phyloP scores from a whole-genome alignment of 2,113 vertebrate species.

The Oncorhynchus masou region DNA sequence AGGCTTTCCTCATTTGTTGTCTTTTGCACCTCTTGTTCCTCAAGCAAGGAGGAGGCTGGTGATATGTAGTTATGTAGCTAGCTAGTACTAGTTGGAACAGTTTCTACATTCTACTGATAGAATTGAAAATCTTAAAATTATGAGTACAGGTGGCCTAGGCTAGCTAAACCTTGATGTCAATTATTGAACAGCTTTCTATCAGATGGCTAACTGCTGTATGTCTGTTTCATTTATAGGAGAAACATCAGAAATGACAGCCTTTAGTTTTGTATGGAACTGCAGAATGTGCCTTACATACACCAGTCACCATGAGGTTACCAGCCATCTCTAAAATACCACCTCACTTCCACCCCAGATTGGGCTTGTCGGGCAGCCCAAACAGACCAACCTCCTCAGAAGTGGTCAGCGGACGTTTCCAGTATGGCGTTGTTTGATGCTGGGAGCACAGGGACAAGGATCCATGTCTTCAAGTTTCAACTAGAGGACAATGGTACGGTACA shows the following conservation, averaged over 20 bases:
- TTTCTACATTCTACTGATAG: not conserved
- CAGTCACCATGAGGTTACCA: constrained; percentile 76
- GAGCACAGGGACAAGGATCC: constrained; percentile 92
- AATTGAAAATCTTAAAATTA: not conserved
- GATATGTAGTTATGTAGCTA: too few relatives aligned
- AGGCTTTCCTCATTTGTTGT: too few relatives aligned
- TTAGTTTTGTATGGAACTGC: too few relatives aligned
- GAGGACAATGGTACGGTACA: constrained; percentile 60
- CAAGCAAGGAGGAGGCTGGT: too few relatives aligned
- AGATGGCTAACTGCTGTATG: not conserved
- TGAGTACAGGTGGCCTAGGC: too few relatives aligned
- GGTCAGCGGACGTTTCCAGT: constrained; percentile 64
- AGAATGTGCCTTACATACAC: too few relatives aligned
- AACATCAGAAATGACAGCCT: not conserved
- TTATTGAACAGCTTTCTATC: not conserved
- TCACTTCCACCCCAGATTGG: constrained; percentile 7
- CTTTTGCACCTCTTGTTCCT: too few relatives aligned
- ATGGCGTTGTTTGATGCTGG: constrained; percentile 92
- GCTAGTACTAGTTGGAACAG: not conserved
- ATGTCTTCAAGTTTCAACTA: constrained; percentile 85
- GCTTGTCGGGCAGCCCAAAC: constrained; percentile 31
- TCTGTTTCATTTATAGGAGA: constrained; percentile 2
- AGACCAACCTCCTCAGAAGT: not conserved
- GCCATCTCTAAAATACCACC: constrained; percentile 12
- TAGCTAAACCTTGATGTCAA: not conserved